phyloP scores from a whole-genome alignment of 2,888 invertebrate species.

The Ernsta delagoae region DNA sequence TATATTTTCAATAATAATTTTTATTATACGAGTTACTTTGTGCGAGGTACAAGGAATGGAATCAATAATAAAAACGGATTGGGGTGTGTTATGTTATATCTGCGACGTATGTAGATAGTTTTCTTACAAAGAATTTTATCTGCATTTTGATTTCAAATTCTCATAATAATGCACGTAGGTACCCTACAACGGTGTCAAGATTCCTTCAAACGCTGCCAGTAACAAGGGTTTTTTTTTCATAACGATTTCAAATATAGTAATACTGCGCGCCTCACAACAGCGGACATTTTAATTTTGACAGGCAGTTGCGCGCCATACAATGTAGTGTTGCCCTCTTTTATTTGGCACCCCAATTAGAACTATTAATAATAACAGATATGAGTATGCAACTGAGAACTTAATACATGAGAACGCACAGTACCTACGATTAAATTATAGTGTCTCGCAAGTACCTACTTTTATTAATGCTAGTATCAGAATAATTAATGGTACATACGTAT shows the following conservation, averaged over 20 bases:
- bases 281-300: slow-evolving; percentile 39
- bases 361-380: slow-evolving; percentile 25
- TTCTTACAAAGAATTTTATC: too few relatives aligned
- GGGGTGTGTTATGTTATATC: too few relatives aligned
- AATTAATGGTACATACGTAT: background rate
- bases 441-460: too few relatives aligned
- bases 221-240: slow-evolving; percentile 11
- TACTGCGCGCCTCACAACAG: background rate
- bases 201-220: background rate
- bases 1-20: too few relatives aligned
- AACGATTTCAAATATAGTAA: slow-evolving; percentile 10
- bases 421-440: too few relatives aligned
- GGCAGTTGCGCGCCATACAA: slow-evolving; percentile 39
- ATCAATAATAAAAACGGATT: too few relatives aligned
- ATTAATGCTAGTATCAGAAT: background rate
- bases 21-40: too few relatives aligned
- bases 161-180: too few relatives aligned
- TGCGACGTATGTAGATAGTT: too few relatives aligned
- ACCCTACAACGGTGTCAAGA: too few relatives aligned
- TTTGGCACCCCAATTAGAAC: slow-evolving; percentile 47
- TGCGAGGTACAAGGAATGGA: too few relatives aligned
- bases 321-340: slow-evolving; percentile 43
- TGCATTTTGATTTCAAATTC: too few relatives aligned
- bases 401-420: background rate
- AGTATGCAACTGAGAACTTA: slow-evolving; percentile 11